Evolutionary conservation across 2,797 vertebrate genomes (phyloP), one percentile per base, ranked within the genome.

Genomic region (Lagocephalus sceleratus): DNA sequence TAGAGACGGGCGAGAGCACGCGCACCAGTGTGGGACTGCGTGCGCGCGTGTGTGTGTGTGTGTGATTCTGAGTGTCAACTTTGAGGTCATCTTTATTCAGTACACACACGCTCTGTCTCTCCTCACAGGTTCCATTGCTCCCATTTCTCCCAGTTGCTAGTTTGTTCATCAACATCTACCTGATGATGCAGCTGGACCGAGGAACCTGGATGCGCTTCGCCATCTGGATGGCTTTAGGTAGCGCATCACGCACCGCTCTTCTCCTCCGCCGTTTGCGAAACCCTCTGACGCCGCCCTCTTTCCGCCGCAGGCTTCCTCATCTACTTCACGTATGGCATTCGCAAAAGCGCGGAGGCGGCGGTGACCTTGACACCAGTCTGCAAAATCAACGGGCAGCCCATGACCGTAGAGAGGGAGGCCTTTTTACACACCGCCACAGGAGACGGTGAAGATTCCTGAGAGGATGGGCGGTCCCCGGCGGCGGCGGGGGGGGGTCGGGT

Each of bases 111-210:
- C 1, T 1, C 22, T 1, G 14, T 51, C 14, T 71, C 0, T 39
- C 43, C 51, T 41, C 22, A 20, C 81, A 99, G 97, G 96, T 99
- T 53, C 97, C 96, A 8, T 79, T 96, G 77, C 71, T 99, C 71
- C 96, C 97, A 0, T 67, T 96, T 10, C 64, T 99, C 20, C 96
- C 97, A 0, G 42, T 97, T 25, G 45, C 91, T 17, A 99, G 97
- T 76, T 95, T 99, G 90, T 93, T 98, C 26, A 93, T 99, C 56
- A 99, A 99, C 1, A 76, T 98, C 58, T 99, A 96, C 81, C 92
- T 99, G 76, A 98, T 99, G 95, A 94, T 98, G 94, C 97, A 99
- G 89, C 90, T 99, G 22, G 92, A 89, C 20, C 48, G 5, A 56
- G 94, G 96, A 54, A 99, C 95, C 0, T 99, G 96, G 96, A 46